phyloP scores from a whole-genome alignment of 2,113 vertebrate species.

The Hiodon alosoides region DNA sequence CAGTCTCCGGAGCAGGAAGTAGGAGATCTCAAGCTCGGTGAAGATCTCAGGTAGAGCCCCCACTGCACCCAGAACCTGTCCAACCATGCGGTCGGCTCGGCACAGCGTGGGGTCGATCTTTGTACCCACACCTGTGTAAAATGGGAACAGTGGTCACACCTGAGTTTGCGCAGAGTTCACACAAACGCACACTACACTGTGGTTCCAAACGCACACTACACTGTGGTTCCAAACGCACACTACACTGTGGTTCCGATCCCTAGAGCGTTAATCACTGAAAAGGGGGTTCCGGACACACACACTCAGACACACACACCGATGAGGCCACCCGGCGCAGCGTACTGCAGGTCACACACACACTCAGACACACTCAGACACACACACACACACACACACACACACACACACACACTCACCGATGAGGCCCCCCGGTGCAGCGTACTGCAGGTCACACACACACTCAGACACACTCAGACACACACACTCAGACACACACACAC shows the following conservation, averaged over 20 bases:
- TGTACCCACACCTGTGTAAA: slow-evolving; percentile 82
- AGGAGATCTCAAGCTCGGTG: slow-evolving; percentile 95
- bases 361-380: no score
- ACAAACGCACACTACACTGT: background rate
- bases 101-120: slow-evolving; percentile 97
- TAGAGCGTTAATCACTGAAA: no score
- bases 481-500: background rate
- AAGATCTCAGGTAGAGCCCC: slow-evolving; percentile 95
- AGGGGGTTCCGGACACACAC: background rate
- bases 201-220: no score
- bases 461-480: no score
- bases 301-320: background rate
- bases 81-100: slow-evolving; percentile 95
- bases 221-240: no score
- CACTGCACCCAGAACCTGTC: slow-evolving; percentile 92
- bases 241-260: no score
- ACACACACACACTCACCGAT: background rate
- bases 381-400: background rate
- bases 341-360: no score
- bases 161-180: background rate
- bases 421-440: no score
- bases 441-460: no score
- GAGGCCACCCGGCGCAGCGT: no score
- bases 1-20: slow-evolving; percentile 87
- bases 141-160: background rate